These are phyloP conservation scores for Bursaphelenchus okinawaensis DNA, from an alignment of 2,888 invertebrate genomes.

Conservation along the genomic window DNA sequence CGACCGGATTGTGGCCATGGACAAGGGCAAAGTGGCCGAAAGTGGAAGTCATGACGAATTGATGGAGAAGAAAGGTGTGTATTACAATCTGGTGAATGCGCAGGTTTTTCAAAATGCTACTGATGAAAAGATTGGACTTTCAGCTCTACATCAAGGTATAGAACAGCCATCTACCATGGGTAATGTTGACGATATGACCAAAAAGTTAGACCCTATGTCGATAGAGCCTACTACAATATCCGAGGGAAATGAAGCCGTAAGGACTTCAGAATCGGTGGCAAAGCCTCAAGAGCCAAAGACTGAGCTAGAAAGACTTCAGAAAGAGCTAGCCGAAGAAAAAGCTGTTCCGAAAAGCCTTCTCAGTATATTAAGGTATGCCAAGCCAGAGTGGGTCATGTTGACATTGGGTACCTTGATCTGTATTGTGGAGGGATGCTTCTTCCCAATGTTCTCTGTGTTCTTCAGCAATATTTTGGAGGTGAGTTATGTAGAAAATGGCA, in stretches of 20 bases:
- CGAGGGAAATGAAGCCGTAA: no score
- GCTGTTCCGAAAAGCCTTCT: slow-evolving; percentile 38
- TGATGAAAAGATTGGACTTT: slow-evolving; percentile 16
- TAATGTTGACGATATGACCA: no score
- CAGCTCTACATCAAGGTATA: no score
- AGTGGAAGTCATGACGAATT: slow-evolving; percentile 69
- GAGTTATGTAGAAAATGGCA: no score
- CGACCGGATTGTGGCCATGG: slow-evolving; percentile 61
- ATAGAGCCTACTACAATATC: no score
- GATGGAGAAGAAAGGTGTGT: slow-evolving; percentile 66
- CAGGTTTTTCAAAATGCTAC: slow-evolving; percentile 27
- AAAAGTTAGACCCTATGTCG: no score
- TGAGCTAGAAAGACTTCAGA: slow-evolving; percentile 23
- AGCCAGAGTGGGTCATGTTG: slow-evolving; percentile 59
- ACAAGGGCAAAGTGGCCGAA: slow-evolving; percentile 63
- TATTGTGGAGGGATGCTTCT: slow-evolving; percentile 59
- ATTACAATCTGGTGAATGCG: slow-evolving; percentile 63
- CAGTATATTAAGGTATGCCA: slow-evolving; percentile 58
- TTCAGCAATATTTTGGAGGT: slow-evolving; percentile 52
- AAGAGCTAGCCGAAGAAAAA: slow-evolving; percentile 41
- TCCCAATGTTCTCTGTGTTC: slow-evolving; percentile 62
- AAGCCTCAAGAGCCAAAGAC: slow-evolving; percentile 18
- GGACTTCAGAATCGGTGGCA: no score
- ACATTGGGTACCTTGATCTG: slow-evolving; percentile 58
- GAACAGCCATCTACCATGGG: no score